These are phyloP conservation scores for Oenanthe oenanthe DNA, from an alignment of 2,113 vertebrate genomes.

Conservation along the genomic window DNA sequence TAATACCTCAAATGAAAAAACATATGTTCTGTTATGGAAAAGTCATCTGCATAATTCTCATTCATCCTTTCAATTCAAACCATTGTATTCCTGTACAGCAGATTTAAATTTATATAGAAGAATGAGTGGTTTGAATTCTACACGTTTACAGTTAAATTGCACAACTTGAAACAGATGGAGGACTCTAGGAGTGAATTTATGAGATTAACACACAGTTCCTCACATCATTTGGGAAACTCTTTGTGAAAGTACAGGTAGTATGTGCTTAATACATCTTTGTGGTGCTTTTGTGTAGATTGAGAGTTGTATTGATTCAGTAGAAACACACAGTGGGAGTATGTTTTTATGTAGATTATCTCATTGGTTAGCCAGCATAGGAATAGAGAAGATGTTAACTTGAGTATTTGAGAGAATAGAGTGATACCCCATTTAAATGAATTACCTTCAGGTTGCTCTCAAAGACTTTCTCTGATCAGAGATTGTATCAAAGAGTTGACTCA, in stretches of 20 bases:
- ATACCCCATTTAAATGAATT: background rate
- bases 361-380: background rate
- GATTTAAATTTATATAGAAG: constrained; percentile 17
- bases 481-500: constrained; percentile 4
- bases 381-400: background rate
- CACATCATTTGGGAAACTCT: background rate
- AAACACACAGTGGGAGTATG: constrained; percentile 30
- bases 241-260: background rate
- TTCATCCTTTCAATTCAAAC: background rate
- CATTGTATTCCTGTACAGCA: background rate
- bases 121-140: constrained; percentile 17
- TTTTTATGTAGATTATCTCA: constrained; percentile 69
- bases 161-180: constrained; percentile 20
- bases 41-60: constrained; percentile 7
- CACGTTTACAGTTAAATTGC: constrained; percentile 28
- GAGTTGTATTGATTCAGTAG: constrained; percentile 47
- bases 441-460: background rate
- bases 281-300: constrained; percentile 21
- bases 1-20: background rate
- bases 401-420: constrained; percentile 28
- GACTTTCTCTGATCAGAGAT: background rate
- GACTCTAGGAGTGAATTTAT: constrained; percentile 37
- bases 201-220: constrained; percentile 36
- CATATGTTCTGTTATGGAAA: background rate
- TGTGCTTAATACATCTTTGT: background rate